A percentile compares a stretch with the other conserved stretches of the same genome.
Evolutionary conservation across 2,888 invertebrate species (phyloP).

Genomic region (Dascillus cervinus): DNA sequence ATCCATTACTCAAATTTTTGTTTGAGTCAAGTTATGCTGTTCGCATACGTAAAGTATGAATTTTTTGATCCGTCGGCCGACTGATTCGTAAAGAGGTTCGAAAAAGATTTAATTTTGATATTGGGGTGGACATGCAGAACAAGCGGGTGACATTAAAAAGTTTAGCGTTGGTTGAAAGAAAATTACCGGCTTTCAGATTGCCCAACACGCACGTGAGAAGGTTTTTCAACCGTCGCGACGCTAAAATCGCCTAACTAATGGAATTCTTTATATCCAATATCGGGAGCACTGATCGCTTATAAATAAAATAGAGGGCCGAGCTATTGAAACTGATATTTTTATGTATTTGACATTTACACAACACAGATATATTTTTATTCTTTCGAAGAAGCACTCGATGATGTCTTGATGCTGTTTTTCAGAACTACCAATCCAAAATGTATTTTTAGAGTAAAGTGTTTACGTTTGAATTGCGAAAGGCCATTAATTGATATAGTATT

Average conservation of each 20-base stretch:
- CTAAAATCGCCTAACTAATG: conserved; percentile 15
- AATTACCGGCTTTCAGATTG: conserved; percentile 35
- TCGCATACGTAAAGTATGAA: too few relatives aligned
- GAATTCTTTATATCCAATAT: conserved; percentile 26
- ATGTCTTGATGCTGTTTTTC: too few relatives aligned
- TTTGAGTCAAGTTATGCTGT: too few relatives aligned
- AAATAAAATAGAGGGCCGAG: conserved; percentile 11
- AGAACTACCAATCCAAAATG: too few relatives aligned
- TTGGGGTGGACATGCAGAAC: too few relatives aligned
- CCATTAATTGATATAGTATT: too few relatives aligned
- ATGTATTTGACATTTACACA: conserved; percentile 8
- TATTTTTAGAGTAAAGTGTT: too few relatives aligned
- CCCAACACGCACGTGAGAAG: conserved; percentile 23
- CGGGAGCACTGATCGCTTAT: conserved; percentile 10
- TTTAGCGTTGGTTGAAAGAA: conserved; percentile 36
- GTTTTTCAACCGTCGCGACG: conserved; percentile 16
- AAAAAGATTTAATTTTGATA: too few relatives aligned
- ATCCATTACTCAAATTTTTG: too few relatives aligned
- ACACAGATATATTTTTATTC: conserved; percentile 1
- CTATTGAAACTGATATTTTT: conserved; percentile 11
- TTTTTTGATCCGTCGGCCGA: too few relatives aligned
- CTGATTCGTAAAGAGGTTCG: too few relatives aligned
- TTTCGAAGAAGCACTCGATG: conserved; percentile 1
- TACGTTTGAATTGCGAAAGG: too few relatives aligned
- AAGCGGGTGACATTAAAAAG: conserved; percentile 34